phyloP scores from a whole-genome alignment of 2,797 vertebrate species.

The Paedocypris micromegethes region DNA sequence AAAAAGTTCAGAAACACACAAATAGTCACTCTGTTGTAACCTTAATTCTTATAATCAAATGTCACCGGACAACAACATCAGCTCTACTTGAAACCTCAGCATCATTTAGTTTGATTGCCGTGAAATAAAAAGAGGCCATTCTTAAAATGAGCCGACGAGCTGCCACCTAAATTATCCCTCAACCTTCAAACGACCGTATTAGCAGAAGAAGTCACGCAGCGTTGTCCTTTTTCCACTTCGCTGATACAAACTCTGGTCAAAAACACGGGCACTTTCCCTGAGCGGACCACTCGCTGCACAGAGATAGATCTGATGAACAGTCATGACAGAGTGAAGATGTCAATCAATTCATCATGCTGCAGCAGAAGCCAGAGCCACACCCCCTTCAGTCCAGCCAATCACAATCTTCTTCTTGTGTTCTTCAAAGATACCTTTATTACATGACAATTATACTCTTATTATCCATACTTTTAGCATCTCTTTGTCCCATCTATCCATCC shows the following conservation, averaged over 20 bases:
- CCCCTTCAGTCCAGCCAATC: not conserved
- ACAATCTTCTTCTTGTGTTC: slow-evolving; percentile 5
- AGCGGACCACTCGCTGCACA: slow-evolving; percentile 9
- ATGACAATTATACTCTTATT: too few relatives aligned
- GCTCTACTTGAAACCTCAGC: not conserved
- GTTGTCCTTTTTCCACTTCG: not conserved
- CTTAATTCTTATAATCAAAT: not conserved
- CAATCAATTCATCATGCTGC: slow-evolving; percentile 32
- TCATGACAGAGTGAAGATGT: slow-evolving; percentile 28
- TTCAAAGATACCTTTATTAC: too few relatives aligned
- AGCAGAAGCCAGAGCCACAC: not conserved
- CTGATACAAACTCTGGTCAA: not conserved
- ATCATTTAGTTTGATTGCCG: not conserved
- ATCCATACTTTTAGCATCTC: too few relatives aligned
- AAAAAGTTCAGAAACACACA: too few relatives aligned
- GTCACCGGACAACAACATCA: not conserved
- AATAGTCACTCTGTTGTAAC: too few relatives aligned
- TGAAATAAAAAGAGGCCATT: not conserved
- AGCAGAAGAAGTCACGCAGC: not conserved
- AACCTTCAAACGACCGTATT: slow-evolving; percentile 26
- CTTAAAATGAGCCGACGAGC: not conserved
- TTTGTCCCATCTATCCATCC: too few relatives aligned
- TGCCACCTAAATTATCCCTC: slow-evolving; percentile 5
- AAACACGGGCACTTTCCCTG: slow-evolving; percentile 9
- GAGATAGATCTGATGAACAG: slow-evolving; percentile 27